Evolutionary conservation across 2,888 invertebrate species (phyloP), one percentile per base, ranked within the genome.

Genomic region (Malthinus flaveolus): DNA sequence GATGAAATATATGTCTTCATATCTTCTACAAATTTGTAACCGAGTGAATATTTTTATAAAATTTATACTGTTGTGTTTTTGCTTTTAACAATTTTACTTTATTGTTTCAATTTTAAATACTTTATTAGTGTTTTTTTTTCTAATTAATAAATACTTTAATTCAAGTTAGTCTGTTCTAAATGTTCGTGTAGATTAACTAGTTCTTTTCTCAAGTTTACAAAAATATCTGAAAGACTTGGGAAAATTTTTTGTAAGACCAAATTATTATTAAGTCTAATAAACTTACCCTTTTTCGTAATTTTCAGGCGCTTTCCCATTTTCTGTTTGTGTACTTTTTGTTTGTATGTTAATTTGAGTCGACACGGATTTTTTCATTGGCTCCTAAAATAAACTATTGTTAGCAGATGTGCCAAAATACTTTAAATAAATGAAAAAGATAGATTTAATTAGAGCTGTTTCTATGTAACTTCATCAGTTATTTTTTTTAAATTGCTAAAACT

Each of bases 201-300:
- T 68, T 78, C 77, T 33, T 65, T 70, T 68, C 76, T 78, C 32
- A 78, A 69, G 65, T 75, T 74, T 32, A 75, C 75, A 57, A 77
- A 78, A 44, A 78, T 75, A 10, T 72, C 72, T 10, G 75, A 66
- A 34, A 78, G 69, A 62, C 78, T 78, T 7, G 1, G 58, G 62
- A 73, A 72, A 58, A 65, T 44, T 59, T 36, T 32, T n/a, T 11
- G 13, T 34, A 35, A 42, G 9, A n/a, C n/a, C n/a, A 9, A 13
- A 11, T 11, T 12, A 11, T 12, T 37, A 39, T 56, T 52, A 32
- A 35, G 45, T 48, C 52, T 49, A 48, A 54, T 54, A 53, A 42
- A 42, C 47, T 48, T 44, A 56, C 60, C 57, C 36, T 39, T 52
- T 63, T 42, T 60, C 52, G 32, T 64, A 59, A 15, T 37, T 50